Percentiles rank a stretch among this genome's conserved stretches.
These are phyloP conservation scores for Zaprionus lachaisei DNA, from an alignment of 1,140 invertebrate genomes.

Conservation along the genomic window DNA sequence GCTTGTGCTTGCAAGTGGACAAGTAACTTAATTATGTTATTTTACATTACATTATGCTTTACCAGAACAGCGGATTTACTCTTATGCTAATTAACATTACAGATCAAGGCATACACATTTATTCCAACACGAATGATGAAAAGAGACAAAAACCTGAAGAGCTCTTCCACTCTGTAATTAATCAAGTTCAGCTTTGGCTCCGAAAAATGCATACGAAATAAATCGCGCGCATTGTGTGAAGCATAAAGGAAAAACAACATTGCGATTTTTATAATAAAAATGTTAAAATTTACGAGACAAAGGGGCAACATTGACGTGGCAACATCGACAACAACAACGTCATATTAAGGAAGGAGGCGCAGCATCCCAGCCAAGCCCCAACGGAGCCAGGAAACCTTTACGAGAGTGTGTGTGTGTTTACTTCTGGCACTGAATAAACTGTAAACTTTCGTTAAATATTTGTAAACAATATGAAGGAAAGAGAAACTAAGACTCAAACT, in stretches of 20 bases:
- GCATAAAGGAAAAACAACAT: constrained; percentile 17
- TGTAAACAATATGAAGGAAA: constrained; percentile 58
- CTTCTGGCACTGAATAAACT: constrained; percentile 31
- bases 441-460: constrained; percentile 70
- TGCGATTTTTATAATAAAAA: constrained; percentile 73
- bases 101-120: no score
- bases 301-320: constrained; percentile 71
- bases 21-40: no score
- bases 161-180: constrained; percentile 77
- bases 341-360: not conserved
- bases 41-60: no score
- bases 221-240: constrained; percentile 72
- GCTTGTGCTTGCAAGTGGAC: no score
- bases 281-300: constrained; percentile 79
- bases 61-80: no score
- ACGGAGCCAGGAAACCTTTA: constrained; percentile 43
- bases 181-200: constrained; percentile 61
- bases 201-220: constrained; percentile 71
- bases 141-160: not conserved
- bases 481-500: constrained; percentile 38
- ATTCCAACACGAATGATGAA: no score
- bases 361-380: constrained; percentile 37
- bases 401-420: constrained; percentile 30
- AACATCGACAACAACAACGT: constrained; percentile 34
- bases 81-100: no score